phyloP scores from a whole-genome alignment of 2,113 vertebrate species.

The Empidonax traillii region DNA sequence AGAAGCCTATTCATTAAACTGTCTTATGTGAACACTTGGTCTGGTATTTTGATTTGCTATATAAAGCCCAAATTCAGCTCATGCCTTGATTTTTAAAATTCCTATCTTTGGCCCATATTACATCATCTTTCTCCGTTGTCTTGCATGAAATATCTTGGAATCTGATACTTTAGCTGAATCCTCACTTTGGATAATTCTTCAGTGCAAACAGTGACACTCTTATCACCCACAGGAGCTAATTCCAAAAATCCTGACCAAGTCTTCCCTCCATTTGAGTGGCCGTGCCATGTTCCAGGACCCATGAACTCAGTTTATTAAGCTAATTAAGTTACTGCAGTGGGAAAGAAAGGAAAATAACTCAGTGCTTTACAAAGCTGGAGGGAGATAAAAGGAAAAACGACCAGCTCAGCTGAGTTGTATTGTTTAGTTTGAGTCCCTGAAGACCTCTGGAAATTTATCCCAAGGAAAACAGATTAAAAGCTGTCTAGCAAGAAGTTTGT shows the following conservation, averaged over 20 bases:
- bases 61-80: neutral
- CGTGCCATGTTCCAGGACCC: neutral
- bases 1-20: neutral
- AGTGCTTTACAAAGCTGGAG: neutral
- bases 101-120: neutral
- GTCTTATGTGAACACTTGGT: neutral
- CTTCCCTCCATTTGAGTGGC: neutral
- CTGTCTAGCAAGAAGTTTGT: neutral
- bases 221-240: neutral
- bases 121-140: neutral
- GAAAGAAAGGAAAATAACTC: neutral
- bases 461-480: neutral
- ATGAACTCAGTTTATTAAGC: neutral
- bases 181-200: neutral
- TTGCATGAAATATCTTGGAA: neutral
- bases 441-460: neutral
- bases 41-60: neutral
- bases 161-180: neutral
- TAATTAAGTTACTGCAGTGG: neutral
- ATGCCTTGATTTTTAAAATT: neutral
- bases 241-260: neutral
- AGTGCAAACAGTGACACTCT: neutral
- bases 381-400: conserved; percentile 18
- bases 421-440: conserved; percentile 30
- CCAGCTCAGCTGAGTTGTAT: neutral